A percentile compares a stretch with the other conserved stretches of the same genome.
Evolutionary conservation across 2,113 vertebrate species (phyloP).

Genomic region (Ariopsis seemanni): DNA sequence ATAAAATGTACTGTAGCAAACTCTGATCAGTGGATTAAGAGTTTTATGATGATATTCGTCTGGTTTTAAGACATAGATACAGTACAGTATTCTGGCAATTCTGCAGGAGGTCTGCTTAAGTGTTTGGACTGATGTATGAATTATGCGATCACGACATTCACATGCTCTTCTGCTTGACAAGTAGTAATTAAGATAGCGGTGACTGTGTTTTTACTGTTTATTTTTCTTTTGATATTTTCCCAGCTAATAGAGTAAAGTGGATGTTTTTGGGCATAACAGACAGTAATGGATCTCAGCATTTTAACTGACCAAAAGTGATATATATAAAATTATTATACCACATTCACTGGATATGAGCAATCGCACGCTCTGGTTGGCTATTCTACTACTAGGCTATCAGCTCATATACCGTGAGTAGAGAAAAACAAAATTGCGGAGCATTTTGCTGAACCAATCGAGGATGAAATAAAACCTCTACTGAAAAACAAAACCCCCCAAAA

Average conservation of each 20-base stretch:
- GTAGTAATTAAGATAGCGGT: conserved; percentile 46
- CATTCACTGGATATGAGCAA: no score
- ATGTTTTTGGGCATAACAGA: background rate
- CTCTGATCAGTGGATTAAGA: background rate
- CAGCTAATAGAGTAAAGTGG: background rate
- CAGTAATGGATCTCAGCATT: background rate
- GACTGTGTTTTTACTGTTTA: background rate
- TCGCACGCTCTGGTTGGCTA: no score
- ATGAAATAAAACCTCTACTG: no score
- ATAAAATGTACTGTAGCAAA: conserved; percentile 46
- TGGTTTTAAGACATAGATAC: conserved; percentile 40
- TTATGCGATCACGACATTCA: conserved; percentile 69
- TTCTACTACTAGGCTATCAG: no score
- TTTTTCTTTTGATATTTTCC: background rate
- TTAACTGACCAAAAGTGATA: background rate
- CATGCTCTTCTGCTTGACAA: conserved; percentile 64
- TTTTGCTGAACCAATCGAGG: no score
- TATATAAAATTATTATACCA: no score
- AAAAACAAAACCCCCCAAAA: no score
- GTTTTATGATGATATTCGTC: conserved; percentile 30
- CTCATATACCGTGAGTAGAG: no score
- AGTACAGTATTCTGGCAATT: conserved; percentile 45
- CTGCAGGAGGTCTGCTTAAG: conserved; percentile 63
- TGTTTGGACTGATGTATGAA: conserved; percentile 66
- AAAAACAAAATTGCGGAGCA: no score